A percentile compares a stretch with the other conserved stretches of the same genome.
phyloP scores from a whole-genome alignment of 2,113 vertebrate genomes.

The Tapirus terrestris region DNA sequence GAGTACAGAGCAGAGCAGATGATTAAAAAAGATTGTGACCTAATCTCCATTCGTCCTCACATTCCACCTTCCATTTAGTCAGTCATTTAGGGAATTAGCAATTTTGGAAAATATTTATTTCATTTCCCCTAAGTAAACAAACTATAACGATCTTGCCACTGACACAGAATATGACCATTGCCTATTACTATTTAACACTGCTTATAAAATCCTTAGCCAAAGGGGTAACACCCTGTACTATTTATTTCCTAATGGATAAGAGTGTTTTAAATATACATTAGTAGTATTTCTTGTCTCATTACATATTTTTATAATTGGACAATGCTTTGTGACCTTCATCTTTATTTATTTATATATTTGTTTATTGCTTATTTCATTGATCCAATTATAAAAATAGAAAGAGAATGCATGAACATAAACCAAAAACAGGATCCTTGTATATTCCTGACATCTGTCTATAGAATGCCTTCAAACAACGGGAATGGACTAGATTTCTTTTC shows the following conservation, averaged over 20 bases:
- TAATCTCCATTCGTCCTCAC: background rate
- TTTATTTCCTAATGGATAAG: background rate
- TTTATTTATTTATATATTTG: background rate
- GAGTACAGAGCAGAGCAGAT: background rate
- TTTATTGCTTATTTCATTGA: background rate
- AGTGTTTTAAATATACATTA: background rate
- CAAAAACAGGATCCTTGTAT: background rate
- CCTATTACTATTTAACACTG: background rate
- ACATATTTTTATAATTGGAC: background rate
- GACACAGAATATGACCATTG: too few species aligned
- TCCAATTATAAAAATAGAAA: background rate
- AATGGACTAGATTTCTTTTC: fast-evolving
- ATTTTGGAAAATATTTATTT: background rate
- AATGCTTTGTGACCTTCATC: background rate
- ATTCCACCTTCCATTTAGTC: background rate
- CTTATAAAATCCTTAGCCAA: too few species aligned
- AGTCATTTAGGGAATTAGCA: background rate
- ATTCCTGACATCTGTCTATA: background rate
- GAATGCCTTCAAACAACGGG: background rate
- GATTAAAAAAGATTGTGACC: background rate
- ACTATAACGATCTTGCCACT: too few species aligned
- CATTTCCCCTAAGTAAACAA: background rate
- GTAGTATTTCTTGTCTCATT: background rate
- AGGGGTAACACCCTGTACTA: background rate
- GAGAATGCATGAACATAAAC: background rate